Evolutionary conservation across 2,888 invertebrate genomes (phyloP), one percentile per base, ranked within the genome.

Genomic region (Darwinula stevensoni): DNA sequence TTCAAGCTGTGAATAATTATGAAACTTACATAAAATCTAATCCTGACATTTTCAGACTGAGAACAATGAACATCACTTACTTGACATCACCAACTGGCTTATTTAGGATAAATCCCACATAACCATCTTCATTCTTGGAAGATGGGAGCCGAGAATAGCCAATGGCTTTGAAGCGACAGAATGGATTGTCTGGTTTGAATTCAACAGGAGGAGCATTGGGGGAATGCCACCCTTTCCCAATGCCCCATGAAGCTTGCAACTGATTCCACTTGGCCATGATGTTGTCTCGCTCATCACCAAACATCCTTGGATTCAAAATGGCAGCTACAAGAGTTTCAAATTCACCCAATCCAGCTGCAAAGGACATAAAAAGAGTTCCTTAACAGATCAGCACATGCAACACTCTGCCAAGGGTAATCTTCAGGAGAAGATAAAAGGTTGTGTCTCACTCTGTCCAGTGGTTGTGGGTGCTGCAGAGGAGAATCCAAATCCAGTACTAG

Each of bases 231-330:
- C 69, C 63, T 47, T 61, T 58, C 47, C 84, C 86, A 11, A 65
- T 65, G 13, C 78, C 80, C 73, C 75, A 74, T 37, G 70, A 63
- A 1, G 76, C 75, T 52, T 91, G 88, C 31, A 94, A 56, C 44
- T 84, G 69, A 51, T 97, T 97, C 73, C 86, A 86, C 47, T 76
- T 74, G 3, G 82, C 80, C 17, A 97, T 59, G 16, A 84, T 72
- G 36, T 70, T 69, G 48, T 97, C 94, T 18, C 91, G 59, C 47
- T 97, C 94, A 49, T 97, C 94, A 12, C 82, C 82, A 48, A 75
- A 94, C 31, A 91, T 63, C 31, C 66, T 67, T n/a, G n/a, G n/a
- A n/a, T n/a, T n/a, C n/a, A n/a, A n/a, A n/a, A n/a, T n/a, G n/a
- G n/a, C n/a, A n/a, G n/a, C n/a, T n/a, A n/a, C n/a, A n/a, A n/a